Conservation (phyloP, 2,888 invertebrate genomes). For the Catocala nupta region DNA sequence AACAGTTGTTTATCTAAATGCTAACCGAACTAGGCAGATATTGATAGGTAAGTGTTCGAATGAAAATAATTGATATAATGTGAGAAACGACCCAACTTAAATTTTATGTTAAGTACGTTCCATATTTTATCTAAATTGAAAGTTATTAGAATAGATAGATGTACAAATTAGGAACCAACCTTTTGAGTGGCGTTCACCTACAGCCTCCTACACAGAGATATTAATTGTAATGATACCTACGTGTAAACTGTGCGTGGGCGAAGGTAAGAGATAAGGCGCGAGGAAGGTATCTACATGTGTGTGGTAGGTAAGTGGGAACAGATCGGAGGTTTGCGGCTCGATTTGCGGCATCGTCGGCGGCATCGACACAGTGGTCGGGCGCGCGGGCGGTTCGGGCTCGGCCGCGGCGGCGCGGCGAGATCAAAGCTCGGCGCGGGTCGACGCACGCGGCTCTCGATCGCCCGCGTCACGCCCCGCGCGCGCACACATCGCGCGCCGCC, state of each 20-base stretch:
- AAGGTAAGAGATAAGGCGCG: conserved; percentile 8
- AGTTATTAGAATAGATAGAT: conserved; percentile 5
- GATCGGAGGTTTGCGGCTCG: conserved; percentile 50
- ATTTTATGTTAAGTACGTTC: no score
- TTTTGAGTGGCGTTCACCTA: conserved; percentile 9
- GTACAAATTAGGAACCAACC: conserved; percentile 8
- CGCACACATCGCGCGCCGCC: conserved; percentile 42
- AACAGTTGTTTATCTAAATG: conserved; percentile 5
- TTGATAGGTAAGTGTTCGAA: no score
- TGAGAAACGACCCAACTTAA: neutral
- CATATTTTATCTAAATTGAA: neutral
- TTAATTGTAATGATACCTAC: conserved; percentile 20
- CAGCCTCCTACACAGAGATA: conserved; percentile 11
- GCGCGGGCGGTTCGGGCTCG: conserved; percentile 32
- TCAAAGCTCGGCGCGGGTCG: conserved; percentile 82
- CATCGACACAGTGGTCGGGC: conserved; percentile 47
- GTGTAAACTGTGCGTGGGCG: conserved; percentile 21
- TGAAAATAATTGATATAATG: no score
- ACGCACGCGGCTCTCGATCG: conserved; percentile 80
- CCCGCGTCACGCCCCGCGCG: conserved; percentile 61
- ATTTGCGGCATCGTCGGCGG: conserved; percentile 59
- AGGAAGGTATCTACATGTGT: conserved; percentile 34
- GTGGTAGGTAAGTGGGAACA: conserved; percentile 60
- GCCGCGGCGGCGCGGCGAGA: conserved; percentile 62
- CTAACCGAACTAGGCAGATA: no score